These are phyloP conservation scores for Diaperis boleti DNA, from an alignment of 2,888 invertebrate species.

Conservation along the genomic window DNA sequence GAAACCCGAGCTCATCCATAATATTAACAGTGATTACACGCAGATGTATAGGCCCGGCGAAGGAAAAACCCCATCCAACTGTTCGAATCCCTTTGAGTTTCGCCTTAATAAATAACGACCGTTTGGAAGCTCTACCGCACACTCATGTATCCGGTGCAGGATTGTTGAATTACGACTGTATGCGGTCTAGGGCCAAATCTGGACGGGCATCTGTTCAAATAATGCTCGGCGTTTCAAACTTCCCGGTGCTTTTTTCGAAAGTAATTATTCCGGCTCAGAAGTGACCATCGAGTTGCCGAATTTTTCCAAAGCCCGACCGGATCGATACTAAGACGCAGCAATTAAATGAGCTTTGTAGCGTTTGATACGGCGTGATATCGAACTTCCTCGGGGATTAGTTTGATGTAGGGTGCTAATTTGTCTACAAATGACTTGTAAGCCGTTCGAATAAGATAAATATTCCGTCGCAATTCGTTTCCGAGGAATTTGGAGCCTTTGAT, in stretches of 20 bases:
- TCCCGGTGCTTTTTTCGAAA: constrained; percentile 5
- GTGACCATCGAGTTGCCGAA: not conserved
- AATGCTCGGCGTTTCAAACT: constrained; percentile 10
- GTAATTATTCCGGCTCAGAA: constrained; percentile 8
- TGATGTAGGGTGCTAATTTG: constrained; percentile 30
- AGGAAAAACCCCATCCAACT: constrained; percentile 32
- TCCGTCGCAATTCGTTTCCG: constrained; percentile 24
- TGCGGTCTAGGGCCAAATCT: constrained; percentile 36
- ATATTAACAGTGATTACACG: constrained; percentile 28
- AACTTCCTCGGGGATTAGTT: constrained; percentile 11
- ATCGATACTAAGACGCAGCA: not conserved
- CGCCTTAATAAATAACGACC: constrained; percentile 32
- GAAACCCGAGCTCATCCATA: constrained; percentile 7
- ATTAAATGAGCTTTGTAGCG: not conserved
- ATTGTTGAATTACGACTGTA: constrained; percentile 35
- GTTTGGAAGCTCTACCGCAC: constrained; percentile 36
- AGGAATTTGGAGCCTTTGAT: not conserved
- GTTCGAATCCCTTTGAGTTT: constrained; percentile 33
- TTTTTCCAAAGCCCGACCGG: no score
- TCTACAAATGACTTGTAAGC: constrained; percentile 31
- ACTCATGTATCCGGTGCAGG: constrained; percentile 33
- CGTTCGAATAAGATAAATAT: constrained; percentile 34
- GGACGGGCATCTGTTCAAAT: constrained; percentile 32
- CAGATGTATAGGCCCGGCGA: constrained; percentile 17
- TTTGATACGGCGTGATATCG: not conserved